Conservation (phyloP, 2,888 invertebrate genomes). For the Baccha elongata region DNA sequence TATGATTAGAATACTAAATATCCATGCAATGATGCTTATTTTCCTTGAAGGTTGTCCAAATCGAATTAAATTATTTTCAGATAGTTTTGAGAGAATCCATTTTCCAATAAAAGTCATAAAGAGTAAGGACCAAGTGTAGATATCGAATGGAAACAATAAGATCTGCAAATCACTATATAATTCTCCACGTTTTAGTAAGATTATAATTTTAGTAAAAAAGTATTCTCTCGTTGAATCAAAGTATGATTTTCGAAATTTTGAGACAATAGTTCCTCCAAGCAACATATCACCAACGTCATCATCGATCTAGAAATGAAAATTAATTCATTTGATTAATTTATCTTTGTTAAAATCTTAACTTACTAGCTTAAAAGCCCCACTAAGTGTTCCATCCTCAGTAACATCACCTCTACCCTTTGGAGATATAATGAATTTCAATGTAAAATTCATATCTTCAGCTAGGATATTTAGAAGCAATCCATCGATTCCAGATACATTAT, state of each 20-base stretch:
- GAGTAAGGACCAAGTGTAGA: neutral
- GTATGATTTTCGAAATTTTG: neutral
- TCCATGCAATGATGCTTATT: neutral
- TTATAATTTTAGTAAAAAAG: neutral
- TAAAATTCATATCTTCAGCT: slow-evolving; percentile 9
- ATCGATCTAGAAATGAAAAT: neutral
- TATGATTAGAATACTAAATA: neutral
- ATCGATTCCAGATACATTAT: slow-evolving; percentile 21
- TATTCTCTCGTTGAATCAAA: neutral
- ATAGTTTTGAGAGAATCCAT: too few species aligned
- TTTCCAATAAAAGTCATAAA: neutral
- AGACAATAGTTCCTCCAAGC: neutral
- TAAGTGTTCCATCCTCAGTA: neutral
- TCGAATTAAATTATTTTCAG: too few species aligned
- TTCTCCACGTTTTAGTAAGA: neutral
- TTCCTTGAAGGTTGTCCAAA: too few species aligned
- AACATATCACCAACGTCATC: neutral
- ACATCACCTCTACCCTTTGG: neutral
- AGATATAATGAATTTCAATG: neutral
- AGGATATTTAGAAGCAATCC: slow-evolving; percentile 2
- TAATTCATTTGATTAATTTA: too few species aligned
- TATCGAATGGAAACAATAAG: slow-evolving; percentile 4
- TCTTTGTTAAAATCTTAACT: too few species aligned
- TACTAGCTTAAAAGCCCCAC: slow-evolving; percentile 11
- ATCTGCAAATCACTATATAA: neutral